Percentiles rank a stretch among this genome's conserved stretches.
These are phyloP conservation scores for Ibidorhyncha struthersii DNA, from an alignment of 2,113 vertebrate genomes.

Conservation along the genomic window DNA sequence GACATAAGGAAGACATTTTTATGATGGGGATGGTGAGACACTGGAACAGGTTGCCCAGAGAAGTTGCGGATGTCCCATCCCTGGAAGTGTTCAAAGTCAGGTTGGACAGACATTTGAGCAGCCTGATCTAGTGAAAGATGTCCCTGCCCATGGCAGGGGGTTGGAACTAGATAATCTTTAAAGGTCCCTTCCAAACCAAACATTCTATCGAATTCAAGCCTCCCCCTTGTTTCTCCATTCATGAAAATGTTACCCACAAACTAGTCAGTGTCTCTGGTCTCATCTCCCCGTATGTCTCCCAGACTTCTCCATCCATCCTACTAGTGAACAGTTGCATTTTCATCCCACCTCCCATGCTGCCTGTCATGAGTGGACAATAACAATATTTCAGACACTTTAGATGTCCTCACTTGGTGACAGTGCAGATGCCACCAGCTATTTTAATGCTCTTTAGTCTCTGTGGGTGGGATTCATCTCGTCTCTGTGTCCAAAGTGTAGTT, in stretches of 20 bases:
- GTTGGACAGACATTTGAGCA: background rate
- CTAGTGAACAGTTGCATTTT: background rate
- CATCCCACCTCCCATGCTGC: background rate
- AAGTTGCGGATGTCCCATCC: background rate
- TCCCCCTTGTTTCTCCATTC: background rate
- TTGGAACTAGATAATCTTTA: background rate
- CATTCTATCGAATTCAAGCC: background rate
- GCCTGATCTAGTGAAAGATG: background rate
- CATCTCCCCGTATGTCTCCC: background rate
- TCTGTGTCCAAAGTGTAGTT: background rate
- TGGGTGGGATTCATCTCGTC: background rate
- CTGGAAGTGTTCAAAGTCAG: background rate
- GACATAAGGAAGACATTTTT: background rate
- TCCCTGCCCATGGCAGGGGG: background rate
- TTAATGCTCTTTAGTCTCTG: background rate
- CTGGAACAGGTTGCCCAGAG: background rate
- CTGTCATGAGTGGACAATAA: background rate
- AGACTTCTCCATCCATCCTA: background rate
- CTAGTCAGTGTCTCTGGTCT: background rate
- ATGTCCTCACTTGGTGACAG: background rate
- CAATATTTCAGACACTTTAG: background rate
- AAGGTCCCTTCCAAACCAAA: background rate
- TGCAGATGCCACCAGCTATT: background rate
- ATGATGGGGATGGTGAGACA: background rate
- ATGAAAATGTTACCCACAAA: background rate